These are phyloP conservation scores for Catocala sponsa DNA, from an alignment of 2,888 invertebrate species.

Conservation along the genomic window DNA sequence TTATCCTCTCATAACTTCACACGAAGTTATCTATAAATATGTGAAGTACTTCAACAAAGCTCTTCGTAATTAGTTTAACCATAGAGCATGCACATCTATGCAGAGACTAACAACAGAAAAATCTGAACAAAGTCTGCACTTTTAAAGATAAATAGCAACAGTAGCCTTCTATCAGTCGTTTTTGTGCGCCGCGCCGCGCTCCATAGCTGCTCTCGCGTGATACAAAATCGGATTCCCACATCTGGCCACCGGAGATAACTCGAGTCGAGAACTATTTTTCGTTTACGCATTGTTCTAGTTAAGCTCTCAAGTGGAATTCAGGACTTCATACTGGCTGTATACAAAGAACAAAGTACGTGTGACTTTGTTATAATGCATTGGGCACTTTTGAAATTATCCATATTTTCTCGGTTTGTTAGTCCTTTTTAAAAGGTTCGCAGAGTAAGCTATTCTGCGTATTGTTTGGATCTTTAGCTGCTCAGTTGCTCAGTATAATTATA, in stretches of 20 bases:
- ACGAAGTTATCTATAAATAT: too few relatives aligned
- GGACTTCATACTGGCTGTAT: conserved; percentile 10
- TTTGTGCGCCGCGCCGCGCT: conserved; percentile 22
- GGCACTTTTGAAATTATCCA: neutral
- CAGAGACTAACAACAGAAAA: neutral
- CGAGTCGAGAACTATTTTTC: conserved; percentile 47
- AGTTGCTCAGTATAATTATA: too few relatives aligned
- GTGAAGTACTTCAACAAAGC: neutral
- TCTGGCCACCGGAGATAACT: conserved; percentile 60
- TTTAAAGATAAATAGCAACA: conserved; percentile 16
- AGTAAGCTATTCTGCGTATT: too few relatives aligned
- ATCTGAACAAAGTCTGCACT: conserved; percentile 12
- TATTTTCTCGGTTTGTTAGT: too few relatives aligned
- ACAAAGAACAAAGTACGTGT: conserved; percentile 1
- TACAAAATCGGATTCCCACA: conserved; percentile 61
- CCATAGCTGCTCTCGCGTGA: conserved; percentile 34
- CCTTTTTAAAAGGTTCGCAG: too few relatives aligned
- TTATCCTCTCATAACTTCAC: too few relatives aligned
- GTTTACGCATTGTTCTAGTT: conserved; percentile 47
- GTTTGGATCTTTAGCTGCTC: too few relatives aligned
- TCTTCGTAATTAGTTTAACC: neutral
- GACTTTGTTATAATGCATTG: neutral
- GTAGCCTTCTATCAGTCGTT: conserved; percentile 10
- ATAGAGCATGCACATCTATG: neutral
- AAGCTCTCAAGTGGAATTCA: conserved; percentile 15